Base-by-base conservation (phyloP, 2,888 invertebrate species). In the Torymus tubicola region DNA sequence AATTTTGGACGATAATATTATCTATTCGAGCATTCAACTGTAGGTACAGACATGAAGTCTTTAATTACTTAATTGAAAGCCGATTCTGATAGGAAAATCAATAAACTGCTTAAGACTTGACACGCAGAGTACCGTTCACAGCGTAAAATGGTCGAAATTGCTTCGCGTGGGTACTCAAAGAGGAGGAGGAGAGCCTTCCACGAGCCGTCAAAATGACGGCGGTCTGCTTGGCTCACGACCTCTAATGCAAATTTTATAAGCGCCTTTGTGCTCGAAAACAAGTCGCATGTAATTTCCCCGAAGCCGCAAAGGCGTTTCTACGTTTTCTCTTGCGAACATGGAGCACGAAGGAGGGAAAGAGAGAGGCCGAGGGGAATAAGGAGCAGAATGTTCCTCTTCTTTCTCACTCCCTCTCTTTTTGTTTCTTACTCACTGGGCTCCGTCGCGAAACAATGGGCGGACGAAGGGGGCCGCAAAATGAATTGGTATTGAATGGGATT, bases 401-500 rank as follows among this genome's bases (percentile, higher is more conserved):
- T 16, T 61, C 24, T 61, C 61, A 21, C 61, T 58, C 16, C 42
- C 42, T 14, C 64, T 42, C 2, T n/a, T 52, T 4, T 52, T 52
- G 53, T 24, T 24, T 24, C 24, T 24, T 3, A 24, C 24, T 24
- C 24, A 24, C 24, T 24, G 24, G 24, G 24, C 18, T 5, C 16
- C 70, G 18, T 83, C 85, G 60, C 68, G 79, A 82, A 84, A 87
- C 86, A 87, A 86, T 86, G 82, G 86, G 81, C 67, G 84, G 73
- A 75, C 80, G 82, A 76, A 82, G 71, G 79, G 74, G 83, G 79
- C 78, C 72, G 83, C 86, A 85, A 86, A 87, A 88, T 87, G 86
- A 88, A 89, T 87, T 85, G 86, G 85, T 82, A 87, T 87, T 87
- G 86, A 86, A 84, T 71, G 82, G 80, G 84, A 84, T 75, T 80